Base-by-base conservation (phyloP, 2,113 vertebrate genomes). In the Corynorhinus townsendii region DNA sequence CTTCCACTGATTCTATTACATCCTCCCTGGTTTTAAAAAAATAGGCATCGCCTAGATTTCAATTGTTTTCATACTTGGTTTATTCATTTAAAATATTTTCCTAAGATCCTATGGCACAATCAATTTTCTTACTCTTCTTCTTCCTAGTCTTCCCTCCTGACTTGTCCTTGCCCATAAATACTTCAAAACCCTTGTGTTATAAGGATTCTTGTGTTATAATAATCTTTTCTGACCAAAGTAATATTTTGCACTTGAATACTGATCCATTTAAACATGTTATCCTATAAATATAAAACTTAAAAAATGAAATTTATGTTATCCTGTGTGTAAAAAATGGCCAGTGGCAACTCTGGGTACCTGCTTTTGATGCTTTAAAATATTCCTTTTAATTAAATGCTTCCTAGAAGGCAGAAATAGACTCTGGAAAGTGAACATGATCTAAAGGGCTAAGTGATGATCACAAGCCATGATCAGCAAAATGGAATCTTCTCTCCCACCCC, bases 391-490 rank as follows among this genome's bases (percentile, higher is more conserved):
- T 43, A 95, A 92, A 90, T 40, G 17, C 1, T 82, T 76, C 20
- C 30, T 73, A 19, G 49, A 93, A 92, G 40, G 17, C 62, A 87
- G 59, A 76, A 86, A 68, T 33, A 90, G n/a, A 33, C 54, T n/a
- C 52, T 76, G 20, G 49, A n/a, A 96, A 90, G 88, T 71, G n/a
- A 90, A 96, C 59, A 7, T 66, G 35, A 71, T 82, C 62, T 62
- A 77, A 89, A 93, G 40, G 59, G 24, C 28, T 49, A 49, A 84
- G 76, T 71, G 68, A 90, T 83, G 20, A 28, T 80, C 68, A 92
- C 22, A 80, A 86, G 47, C 47, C 76, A 28, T 54, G 33, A 94
- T 83, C 68, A 95, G 81, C 45, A 93, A 95, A 95, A 93, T 22
- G 38, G 56, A 85, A 66, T 76, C 35, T 8, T 80, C 19, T 91